Percentiles rank a stretch among this genome's conserved stretches.
phyloP scores from a whole-genome alignment of 2,113 vertebrate genomes.

The Austrofundulus limnaeus region DNA sequence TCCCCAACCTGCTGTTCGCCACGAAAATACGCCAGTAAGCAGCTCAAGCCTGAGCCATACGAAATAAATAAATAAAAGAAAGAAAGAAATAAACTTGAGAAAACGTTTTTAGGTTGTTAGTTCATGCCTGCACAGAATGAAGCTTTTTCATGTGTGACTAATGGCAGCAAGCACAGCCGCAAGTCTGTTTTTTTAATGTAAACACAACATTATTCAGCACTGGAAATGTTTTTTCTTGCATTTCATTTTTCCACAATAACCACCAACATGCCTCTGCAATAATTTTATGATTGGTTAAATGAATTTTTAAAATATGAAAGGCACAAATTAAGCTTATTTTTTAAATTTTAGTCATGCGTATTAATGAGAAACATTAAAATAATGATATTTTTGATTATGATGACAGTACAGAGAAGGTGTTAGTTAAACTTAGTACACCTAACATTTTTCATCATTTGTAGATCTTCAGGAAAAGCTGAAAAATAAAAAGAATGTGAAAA shows the following conservation, averaged over 20 bases:
- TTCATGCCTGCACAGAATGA: slow-evolving; percentile 6
- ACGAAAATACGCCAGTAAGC: slow-evolving; percentile 9
- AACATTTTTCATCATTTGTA: too few relatives aligned
- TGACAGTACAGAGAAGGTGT: too few relatives aligned
- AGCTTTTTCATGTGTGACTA: slow-evolving; percentile 19
- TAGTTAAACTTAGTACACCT: too few relatives aligned
- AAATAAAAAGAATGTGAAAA: too few relatives aligned
- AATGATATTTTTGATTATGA: too few relatives aligned
- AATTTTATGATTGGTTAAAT: neutral
- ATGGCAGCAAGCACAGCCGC: slow-evolving; percentile 7
- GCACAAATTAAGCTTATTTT: neutral
- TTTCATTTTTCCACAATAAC: neutral
- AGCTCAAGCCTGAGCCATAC: slow-evolving; percentile 15
- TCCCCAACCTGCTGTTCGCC: slow-evolving; percentile 15
- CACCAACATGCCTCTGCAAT: neutral
- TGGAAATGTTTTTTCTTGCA: slow-evolving; percentile 2
- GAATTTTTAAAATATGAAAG: neutral
- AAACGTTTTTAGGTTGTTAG: slow-evolving; percentile 6
- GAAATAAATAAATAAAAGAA: slow-evolving; percentile 9
- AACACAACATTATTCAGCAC: slow-evolving; percentile 11
- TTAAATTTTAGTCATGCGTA: too few relatives aligned
- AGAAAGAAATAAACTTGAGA: slow-evolving; percentile 4
- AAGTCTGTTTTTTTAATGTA: slow-evolving; percentile 16
- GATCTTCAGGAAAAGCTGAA: too few relatives aligned
- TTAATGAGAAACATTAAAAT: too few relatives aligned